These are phyloP conservation scores for Tragulus kanchil DNA, from an alignment of 2,113 vertebrate species.

Conservation along the genomic window DNA sequence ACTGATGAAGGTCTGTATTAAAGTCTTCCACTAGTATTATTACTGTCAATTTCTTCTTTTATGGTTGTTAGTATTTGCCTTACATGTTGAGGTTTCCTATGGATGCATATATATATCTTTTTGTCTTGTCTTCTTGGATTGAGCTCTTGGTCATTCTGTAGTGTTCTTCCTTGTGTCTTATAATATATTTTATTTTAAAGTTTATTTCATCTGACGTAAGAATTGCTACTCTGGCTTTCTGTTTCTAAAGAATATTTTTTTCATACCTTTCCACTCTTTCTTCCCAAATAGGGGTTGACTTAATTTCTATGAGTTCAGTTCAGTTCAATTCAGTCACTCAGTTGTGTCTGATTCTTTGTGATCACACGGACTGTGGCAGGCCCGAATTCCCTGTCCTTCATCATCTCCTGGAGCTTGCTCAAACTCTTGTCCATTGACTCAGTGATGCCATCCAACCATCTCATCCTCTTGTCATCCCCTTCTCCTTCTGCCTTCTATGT, in stretches of 20 bases:
- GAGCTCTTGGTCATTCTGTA: background rate
- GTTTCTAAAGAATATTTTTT: background rate
- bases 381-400: too few relatives aligned
- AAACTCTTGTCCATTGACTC: too few relatives aligned
- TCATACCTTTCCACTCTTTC: background rate
- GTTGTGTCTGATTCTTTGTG: too few relatives aligned
- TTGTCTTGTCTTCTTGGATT: background rate
- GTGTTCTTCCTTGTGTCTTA: background rate
- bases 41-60: background rate
- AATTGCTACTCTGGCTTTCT: background rate
- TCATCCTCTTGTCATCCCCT: too few relatives aligned
- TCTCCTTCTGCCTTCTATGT: too few relatives aligned
- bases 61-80: background rate
- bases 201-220: background rate
- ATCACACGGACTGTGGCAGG: too few relatives aligned
- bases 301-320: background rate
- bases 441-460: too few relatives aligned
- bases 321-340: too few relatives aligned
- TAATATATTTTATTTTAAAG: background rate
- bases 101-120: background rate
- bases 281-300: background rate
- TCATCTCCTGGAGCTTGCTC: too few relatives aligned
- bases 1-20: background rate
- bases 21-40: background rate
- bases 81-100: background rate